Base-by-base conservation (phyloP, 2,113 vertebrate genomes). In the Varanus salvator region DNA sequence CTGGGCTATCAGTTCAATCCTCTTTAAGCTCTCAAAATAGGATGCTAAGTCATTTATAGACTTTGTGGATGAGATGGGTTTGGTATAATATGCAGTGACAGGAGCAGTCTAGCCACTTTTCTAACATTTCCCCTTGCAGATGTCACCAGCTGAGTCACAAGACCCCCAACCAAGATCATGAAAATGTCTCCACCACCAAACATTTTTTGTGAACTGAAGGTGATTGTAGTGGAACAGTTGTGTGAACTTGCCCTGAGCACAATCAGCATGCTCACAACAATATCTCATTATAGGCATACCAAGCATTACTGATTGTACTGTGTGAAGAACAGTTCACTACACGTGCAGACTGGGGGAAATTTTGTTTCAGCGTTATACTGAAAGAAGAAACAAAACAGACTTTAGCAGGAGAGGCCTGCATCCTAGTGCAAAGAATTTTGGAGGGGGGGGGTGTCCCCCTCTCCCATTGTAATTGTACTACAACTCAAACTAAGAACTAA, bases 51-150 rank as follows among this genome's bases (percentile, higher is more conserved):
- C 69, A 50, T 54, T 72, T 85, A 76, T 4, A 60, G 88, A 74
- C 38, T 72, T 68, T 90, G 12, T 4, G 38, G 8, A 77, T 25
- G 68, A 71, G 4, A 80, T 71, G 60, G 27, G 60, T 68, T 87
- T 87, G 31, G 27, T 6, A 44, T 80, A 88, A 52, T 34, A 78
- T 80, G 31, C 9, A 92, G 76, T 72, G 69, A 86, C 44, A 72
- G 78, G 80, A 89, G 80, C 3, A 52, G 66, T 69, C 29, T 57
- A 84, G 31, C 25, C 2, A 25, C 88, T 34, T 1, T 76, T 64
- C 68, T 87, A 48, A 6, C 69, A 0, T 85, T 23, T 29, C 2
- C 23, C 19, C 84, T 85, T 87, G 8, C 66, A 44, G 15, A 86
- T 38, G 25, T 76, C 74, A 57, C 15, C 38, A 23, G 6, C 27